phyloP scores from a whole-genome alignment of 2,888 invertebrate genomes.

The Mesoligia furuncula region DNA sequence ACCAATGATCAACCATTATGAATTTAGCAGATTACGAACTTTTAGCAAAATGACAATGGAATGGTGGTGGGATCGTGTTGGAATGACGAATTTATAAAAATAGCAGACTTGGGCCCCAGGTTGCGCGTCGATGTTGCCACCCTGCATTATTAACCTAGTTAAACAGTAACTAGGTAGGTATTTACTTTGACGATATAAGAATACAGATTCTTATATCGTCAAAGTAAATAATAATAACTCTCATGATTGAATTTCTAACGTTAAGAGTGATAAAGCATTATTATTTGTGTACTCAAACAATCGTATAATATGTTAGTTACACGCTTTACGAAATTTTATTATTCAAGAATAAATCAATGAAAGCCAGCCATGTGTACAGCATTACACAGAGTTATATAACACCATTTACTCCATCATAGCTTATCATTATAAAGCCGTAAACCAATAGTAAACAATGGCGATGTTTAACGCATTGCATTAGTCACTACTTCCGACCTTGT shows the following conservation, averaged over 20 bases:
- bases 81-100: too few species aligned
- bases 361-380: background rate
- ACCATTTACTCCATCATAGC: background rate
- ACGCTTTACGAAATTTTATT: background rate
- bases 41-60: too few species aligned
- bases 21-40: too few species aligned
- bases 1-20: too few species aligned
- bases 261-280: background rate
- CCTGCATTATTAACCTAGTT: too few species aligned
- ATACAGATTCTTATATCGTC: background rate
- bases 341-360: constrained; percentile 23
- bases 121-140: too few species aligned
- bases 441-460: constrained; percentile 39
- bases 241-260: background rate
- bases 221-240: too few species aligned
- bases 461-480: constrained; percentile 35
- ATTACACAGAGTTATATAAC: constrained; percentile 10
- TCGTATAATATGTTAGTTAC: background rate
- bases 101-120: too few species aligned
- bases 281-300: background rate
- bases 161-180: too few species aligned
- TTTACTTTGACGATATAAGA: too few species aligned
- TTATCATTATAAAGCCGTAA: constrained; percentile 28
- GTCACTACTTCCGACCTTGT: constrained; percentile 60
- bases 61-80: too few species aligned